Evolutionary conservation across 2,797 vertebrate species (phyloP), one percentile per base, ranked within the genome.

Genomic region (Falco concolor): DNA sequence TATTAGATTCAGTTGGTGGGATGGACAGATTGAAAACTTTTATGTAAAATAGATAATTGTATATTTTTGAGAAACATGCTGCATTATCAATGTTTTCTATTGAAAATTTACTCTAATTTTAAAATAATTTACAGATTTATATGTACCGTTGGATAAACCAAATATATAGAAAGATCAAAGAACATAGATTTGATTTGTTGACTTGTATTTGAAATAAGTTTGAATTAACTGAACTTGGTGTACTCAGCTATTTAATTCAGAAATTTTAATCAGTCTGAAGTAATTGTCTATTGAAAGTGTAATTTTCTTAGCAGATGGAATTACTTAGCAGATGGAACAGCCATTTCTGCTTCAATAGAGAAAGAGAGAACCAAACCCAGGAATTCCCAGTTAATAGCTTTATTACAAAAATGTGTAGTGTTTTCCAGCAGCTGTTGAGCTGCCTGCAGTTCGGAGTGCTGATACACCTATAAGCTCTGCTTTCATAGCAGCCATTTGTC

Each of bases 41-140:
- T 94, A 30, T 97, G 96, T 98, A 98, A 98, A 97, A 97, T 96
- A 98, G 96, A 96, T 97, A 97, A 97, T 96, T 98, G 96, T 98
- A 97, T 98, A 98, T 98, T 98, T 98, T 97, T 97, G 95, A 97
- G 95, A 98, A 93, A 97, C 53, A 97, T 97, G 94, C 94, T 98
- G 92, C 98, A 97, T 97, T 98, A 90, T 97, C 89, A 85, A 80
- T 97, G 84, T 97, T 96, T 97, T 93, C 97, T 96, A 98, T 97
- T 40, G 93, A 94, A 94, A 97, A 69, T 28, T 84, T 94, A 94
- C 76, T 96, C 79, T 97, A 96, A 97, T 95, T 95, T 97, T 97
- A 94, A 97, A 97, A 89, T 96, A 96, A 97, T 91, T 93, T 97
- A 97, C 96, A 98, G 95, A 97, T 97, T 96, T 98, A 96, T 98